Evolutionary conservation across 2,888 invertebrate genomes (phyloP), one percentile per base, ranked within the genome.

Genomic region (Synanthedon andrenaeformis): DNA sequence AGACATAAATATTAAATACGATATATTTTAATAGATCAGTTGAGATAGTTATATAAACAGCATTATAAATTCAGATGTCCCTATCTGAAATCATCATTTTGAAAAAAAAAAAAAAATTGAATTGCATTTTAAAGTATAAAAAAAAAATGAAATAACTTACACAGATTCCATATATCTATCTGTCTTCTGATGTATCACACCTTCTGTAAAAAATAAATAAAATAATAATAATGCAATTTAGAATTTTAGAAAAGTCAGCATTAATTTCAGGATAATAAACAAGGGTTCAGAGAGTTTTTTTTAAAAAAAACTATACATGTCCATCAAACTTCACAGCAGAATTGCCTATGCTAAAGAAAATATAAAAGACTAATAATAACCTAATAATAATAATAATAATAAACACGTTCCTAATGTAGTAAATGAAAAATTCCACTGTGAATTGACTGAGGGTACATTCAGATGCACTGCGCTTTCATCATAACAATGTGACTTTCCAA

Each of bases 401-500:
- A 51, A 55, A 23, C 6, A 13, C 28, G n/a, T 13, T 70, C 79
- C 82, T 82, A 82, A 3, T 23, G 70, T 77, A 51, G 52, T 54
- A 53, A 54, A 42, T 53, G 51, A 59, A 55, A 58, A 55, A 58
- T 35, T 72, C 69, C 54, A 59, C 72, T 72, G 76, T 70, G 76
- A 79, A 76, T 60, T 72, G 76, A 80, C 81, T 63, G 67, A 72
- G 63, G 72, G 76, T 77, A 35, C 35, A 73, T 75, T 86, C 86
- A 76, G 86, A 69, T 86, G 86, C 86, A 86, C 86, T 86, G 85
- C 86, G 70, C 61, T 83, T 57, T 81, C 86, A 86, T 86, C 86
- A 85, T 73, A 13, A 19, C 11, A 17, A 14, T 1, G 3, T 10
- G 42, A 42, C 42, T n/a, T 42, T 42, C 3, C 3, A 5, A 23